These are phyloP conservation scores for Dendrocincla tyrannina DNA, from an alignment of 2,797 vertebrate genomes.

Conservation along the genomic window DNA sequence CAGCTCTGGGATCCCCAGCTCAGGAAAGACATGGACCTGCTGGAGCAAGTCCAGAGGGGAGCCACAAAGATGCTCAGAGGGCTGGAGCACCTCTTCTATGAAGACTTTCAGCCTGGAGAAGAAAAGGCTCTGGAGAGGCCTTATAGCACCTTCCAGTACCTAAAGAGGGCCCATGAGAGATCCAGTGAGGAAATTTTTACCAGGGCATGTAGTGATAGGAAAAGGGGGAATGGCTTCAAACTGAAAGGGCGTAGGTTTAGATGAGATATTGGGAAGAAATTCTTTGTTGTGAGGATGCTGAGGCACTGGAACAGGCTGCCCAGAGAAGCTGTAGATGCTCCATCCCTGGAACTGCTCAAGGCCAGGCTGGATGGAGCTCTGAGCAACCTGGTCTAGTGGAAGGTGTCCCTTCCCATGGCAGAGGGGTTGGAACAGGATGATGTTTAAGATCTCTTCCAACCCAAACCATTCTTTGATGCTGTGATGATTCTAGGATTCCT, in stretches of 20 bases:
- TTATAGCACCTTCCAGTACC: neutral
- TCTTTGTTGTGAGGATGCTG: neutral
- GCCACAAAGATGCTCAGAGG: neutral
- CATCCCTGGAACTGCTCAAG: neutral
- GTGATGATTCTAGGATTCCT: neutral
- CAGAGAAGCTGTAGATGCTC: neutral
- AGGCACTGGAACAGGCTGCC: neutral
- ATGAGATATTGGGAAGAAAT: neutral
- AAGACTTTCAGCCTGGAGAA: neutral
- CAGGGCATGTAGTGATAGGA: neutral
- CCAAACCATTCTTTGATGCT: neutral
- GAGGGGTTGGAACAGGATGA: neutral
- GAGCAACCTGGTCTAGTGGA: neutral
- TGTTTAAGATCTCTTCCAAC: neutral
- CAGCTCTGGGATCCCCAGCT: neutral
- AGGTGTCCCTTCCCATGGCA: neutral
- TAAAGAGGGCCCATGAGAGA: neutral
- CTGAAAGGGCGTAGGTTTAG: neutral
- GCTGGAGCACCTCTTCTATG: neutral
- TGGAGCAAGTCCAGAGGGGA: neutral
- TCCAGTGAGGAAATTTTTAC: neutral
- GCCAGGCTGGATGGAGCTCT: neutral
- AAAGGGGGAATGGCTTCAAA: neutral
- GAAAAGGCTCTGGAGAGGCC: neutral
- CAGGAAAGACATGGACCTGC: neutral